These are phyloP conservation scores for Neolamprologus ventralis DNA, from an alignment of 2,113 vertebrate genomes.

Conservation along the genomic window DNA sequence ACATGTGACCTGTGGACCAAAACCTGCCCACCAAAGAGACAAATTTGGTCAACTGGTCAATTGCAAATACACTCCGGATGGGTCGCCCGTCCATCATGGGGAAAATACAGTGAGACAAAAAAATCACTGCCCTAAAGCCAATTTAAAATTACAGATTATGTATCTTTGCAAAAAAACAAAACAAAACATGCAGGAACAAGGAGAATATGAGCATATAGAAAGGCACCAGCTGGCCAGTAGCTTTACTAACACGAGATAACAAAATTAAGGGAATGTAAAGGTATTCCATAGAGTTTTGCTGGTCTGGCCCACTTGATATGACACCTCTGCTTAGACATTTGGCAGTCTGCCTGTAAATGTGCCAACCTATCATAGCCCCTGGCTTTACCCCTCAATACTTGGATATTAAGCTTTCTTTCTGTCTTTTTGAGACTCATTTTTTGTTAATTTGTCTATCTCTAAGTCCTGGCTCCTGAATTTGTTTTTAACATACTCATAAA, in stretches of 20 bases:
- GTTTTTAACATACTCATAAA: neutral
- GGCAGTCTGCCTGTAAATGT: neutral
- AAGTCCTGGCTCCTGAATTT: neutral
- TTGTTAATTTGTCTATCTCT: neutral
- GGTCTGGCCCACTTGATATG: neutral
- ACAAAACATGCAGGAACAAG: neutral
- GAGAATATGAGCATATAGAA: neutral
- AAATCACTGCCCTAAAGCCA: neutral
- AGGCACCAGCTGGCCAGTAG: neutral
- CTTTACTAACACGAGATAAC: neutral
- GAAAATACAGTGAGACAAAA: neutral
- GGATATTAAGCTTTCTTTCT: neutral
- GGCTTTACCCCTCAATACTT: fast-evolving
- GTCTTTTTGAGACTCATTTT: neutral
- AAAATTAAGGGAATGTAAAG: neutral
- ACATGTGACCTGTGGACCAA: neutral
- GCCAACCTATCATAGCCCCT: neutral
- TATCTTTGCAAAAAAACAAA: neutral
- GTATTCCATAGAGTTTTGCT: neutral
- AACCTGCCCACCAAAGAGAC: neutral
- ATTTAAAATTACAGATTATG: neutral
- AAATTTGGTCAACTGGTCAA: neutral
- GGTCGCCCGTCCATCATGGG: fast-evolving
- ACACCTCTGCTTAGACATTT: neutral
- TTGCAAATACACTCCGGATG: neutral